A percentile compares a stretch with the other conserved stretches of the same genome.
Evolutionary conservation across 1,140 invertebrate species (phyloP).

Genomic region (Musca domestica): DNA sequence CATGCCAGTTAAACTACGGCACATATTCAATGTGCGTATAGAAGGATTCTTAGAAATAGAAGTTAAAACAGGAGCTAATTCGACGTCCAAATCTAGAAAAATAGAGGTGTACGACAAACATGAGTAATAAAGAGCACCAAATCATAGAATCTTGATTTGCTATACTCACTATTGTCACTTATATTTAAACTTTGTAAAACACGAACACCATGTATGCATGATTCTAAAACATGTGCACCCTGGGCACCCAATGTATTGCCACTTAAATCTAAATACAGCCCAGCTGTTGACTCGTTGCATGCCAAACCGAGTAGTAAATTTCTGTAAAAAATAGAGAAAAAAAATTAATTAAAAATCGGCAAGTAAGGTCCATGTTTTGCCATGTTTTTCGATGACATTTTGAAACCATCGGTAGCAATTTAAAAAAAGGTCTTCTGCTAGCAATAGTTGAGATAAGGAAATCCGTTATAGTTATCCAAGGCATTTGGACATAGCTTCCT

Average conservation of each 20-base stretch:
- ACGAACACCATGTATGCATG: constrained; percentile 85
- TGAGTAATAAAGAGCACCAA: neutral
- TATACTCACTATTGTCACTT: constrained; percentile 82
- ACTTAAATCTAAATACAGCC: constrained; percentile 83
- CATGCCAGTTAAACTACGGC: constrained; percentile 72
- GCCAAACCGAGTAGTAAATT: constrained; percentile 86
- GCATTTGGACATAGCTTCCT: no score
- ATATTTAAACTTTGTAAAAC: constrained; percentile 86
- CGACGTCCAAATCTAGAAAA: constrained; percentile 80
- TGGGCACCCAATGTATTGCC: constrained; percentile 79
- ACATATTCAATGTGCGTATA: constrained; percentile 72
- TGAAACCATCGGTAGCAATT: no score
- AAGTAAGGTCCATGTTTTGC: no score
- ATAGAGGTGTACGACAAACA: neutral
- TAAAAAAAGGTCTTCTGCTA: no score
- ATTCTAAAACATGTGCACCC: constrained; percentile 88
- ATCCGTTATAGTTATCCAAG: no score
- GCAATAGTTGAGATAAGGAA: neutral
- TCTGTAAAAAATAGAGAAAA: constrained; percentile 55
- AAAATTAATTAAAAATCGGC: no score
- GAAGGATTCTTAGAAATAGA: constrained; percentile 90
- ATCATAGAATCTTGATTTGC: neutral
- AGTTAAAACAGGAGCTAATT: constrained; percentile 80
- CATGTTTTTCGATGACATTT: no score
- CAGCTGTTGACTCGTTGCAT: constrained; percentile 87